Percentiles rank a stretch among this genome's conserved stretches.
phyloP scores from a whole-genome alignment of 1,140 invertebrate genomes.

The Calliopsis andreniformis region DNA sequence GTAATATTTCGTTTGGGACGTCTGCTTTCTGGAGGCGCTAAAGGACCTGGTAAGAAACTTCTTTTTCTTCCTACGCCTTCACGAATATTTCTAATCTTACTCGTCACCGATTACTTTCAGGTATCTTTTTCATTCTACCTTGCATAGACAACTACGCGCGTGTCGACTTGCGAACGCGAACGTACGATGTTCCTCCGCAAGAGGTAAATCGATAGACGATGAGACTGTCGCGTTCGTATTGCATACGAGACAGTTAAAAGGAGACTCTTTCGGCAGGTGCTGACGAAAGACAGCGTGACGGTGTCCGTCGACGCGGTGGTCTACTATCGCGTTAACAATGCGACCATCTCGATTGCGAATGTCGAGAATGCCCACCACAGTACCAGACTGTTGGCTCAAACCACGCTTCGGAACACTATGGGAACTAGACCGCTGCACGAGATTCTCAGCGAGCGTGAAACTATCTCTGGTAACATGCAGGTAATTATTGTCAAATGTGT shows the following conservation, averaged over 20 bases:
- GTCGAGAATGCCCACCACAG: slow-evolving; percentile 98
- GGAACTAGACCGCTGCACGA: slow-evolving; percentile 97
- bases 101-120: slow-evolving; percentile 76
- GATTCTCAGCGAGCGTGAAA: slow-evolving; percentile 96
- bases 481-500: slow-evolving; percentile 63
- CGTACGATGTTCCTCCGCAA: slow-evolving; percentile 97
- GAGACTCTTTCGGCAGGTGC: slow-evolving; percentile 83
- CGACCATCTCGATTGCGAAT: slow-evolving; percentile 97
- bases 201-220: slow-evolving; percentile 84
- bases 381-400: slow-evolving; percentile 93
- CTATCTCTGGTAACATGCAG: slow-evolving; percentile 94
- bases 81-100: background rate
- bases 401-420: slow-evolving; percentile 96
- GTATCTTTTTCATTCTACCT: slow-evolving; percentile 97
- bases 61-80: background rate
- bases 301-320: slow-evolving; percentile 97
- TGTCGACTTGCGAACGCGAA: slow-evolving; percentile 94
- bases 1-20: slow-evolving; percentile 95
- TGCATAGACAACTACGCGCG: slow-evolving; percentile 96
- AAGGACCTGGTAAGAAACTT: slow-evolving; percentile 90
- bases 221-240: background rate
- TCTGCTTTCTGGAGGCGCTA: slow-evolving; percentile 93
- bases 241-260: background rate
- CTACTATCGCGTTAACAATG: slow-evolving; percentile 96
- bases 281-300: slow-evolving; percentile 97